These are phyloP conservation scores for Apis cerana DNA, from an alignment of 1,140 invertebrate genomes.

Conservation along the genomic window DNA sequence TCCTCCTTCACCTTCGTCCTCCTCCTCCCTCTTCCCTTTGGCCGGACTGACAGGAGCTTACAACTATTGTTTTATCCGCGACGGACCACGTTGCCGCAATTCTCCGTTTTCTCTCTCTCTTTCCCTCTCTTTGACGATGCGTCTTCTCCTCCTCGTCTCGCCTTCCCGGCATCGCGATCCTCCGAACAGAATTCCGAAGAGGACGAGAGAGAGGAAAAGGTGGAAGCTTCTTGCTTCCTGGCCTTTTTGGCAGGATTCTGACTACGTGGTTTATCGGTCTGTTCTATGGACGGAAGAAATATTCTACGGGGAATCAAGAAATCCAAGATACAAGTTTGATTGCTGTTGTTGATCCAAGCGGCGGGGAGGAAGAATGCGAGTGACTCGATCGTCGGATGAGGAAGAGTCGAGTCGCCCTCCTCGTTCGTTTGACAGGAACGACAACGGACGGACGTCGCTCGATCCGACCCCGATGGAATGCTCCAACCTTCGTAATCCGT, in stretches of 20 bases:
- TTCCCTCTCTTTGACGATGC: too few species aligned
- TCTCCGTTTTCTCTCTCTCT: not conserved
- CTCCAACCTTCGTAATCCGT: constrained; percentile 29
- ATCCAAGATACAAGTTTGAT: constrained; percentile 36
- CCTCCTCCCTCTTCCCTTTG: constrained; percentile 24
- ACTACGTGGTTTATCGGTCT: too few species aligned
- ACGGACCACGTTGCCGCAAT: constrained; percentile 54
- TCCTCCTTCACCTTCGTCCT: constrained; percentile 24
- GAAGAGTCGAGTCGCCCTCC: constrained; percentile 46
- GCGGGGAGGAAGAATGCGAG: constrained; percentile 23
- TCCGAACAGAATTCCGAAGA: too few species aligned
- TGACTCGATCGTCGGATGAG: constrained; percentile 33
- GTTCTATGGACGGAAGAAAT: not conserved
- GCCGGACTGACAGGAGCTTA: constrained; percentile 58
- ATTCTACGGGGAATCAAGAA: not conserved
- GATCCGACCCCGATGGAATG: constrained; percentile 18
- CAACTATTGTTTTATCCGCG: constrained; percentile 66
- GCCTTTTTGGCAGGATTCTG: too few species aligned
- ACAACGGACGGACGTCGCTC: constrained; percentile 43
- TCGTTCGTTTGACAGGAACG: constrained; percentile 31
- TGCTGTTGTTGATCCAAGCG: not conserved
- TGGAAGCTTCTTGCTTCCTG: too few species aligned
- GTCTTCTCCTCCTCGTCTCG: not conserved
- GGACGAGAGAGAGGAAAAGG: too few species aligned
- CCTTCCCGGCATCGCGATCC: too few species aligned